phyloP scores from a whole-genome alignment of 1,140 invertebrate species.

The Lepidostoma basale region DNA sequence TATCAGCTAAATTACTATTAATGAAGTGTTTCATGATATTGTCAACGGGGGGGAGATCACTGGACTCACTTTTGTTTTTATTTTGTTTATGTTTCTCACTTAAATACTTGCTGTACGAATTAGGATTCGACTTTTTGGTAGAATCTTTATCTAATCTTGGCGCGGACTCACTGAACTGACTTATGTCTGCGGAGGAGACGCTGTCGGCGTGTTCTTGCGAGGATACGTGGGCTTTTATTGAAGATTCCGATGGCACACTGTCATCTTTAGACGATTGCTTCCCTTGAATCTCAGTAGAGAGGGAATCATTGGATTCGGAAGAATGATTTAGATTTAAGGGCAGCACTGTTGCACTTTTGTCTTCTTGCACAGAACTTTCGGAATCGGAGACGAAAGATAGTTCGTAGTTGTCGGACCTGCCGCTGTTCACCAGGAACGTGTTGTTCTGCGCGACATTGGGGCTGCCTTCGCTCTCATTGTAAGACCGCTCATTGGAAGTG shows the following conservation, averaged over 20 bases:
- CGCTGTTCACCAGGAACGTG: slow-evolving; percentile 31
- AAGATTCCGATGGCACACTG: slow-evolving; percentile 5
- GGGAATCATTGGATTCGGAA: slow-evolving; percentile 29
- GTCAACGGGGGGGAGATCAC: neutral
- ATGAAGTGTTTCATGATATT: slow-evolving; percentile 26
- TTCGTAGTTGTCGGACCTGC: slow-evolving; percentile 40
- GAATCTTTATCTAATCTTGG: too few relatives aligned
- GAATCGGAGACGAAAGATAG: slow-evolving; percentile 41
- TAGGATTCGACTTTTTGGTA: neutral
- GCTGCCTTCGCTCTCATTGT: slow-evolving; percentile 31
- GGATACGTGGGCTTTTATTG: slow-evolving; percentile 14
- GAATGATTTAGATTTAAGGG: slow-evolving; percentile 33
- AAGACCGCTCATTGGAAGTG: slow-evolving; percentile 19
- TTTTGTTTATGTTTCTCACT: slow-evolving; percentile 23
- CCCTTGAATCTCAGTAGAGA: slow-evolving; percentile 3
- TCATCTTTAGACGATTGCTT: slow-evolving; percentile 1
- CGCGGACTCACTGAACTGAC: neutral
- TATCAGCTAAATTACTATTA: neutral
- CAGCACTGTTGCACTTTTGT: slow-evolving; percentile 17
- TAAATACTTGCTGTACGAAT: slow-evolving; percentile 18
- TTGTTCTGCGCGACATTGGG: slow-evolving; percentile 26
- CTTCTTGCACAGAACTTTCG: slow-evolving; percentile 18
- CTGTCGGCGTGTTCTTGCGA: slow-evolving; percentile 4
- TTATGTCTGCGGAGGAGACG: neutral
- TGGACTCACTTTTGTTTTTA: neutral